Conservation (phyloP, 2,797 vertebrate genomes). For the Microchirus variegatus region DNA sequence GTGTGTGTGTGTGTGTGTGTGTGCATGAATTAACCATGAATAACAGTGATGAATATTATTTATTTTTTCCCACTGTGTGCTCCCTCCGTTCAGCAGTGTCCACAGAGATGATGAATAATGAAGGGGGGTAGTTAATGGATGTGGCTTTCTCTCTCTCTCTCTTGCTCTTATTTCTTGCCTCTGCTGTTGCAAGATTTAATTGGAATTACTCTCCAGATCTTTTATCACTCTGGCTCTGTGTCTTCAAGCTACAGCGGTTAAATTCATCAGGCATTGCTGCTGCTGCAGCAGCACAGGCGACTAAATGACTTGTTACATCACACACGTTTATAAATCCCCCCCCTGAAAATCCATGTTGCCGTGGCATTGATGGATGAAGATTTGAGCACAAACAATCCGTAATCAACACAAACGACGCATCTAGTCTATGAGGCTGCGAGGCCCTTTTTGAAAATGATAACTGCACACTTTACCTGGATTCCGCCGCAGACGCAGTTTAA, state of each 20-base stretch:
- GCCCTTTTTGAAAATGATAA: background rate
- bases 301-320: conserved; percentile 10
- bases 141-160: conserved; percentile 48
- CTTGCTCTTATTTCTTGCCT: conserved; percentile 41
- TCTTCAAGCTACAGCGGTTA: conserved; percentile 43
- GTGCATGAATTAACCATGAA: conserved; percentile 9
- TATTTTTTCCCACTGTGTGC: background rate
- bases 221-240: conserved; percentile 56
- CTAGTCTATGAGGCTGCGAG: background rate
- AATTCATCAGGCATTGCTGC: conserved; percentile 7
- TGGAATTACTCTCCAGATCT: conserved; percentile 59
- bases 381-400: conserved; percentile 5
- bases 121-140: conserved; percentile 46
- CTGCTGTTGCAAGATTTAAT: conserved; percentile 59
- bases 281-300: conserved; percentile 4
- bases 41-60: conserved; percentile 5
- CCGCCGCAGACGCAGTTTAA: conserved; percentile 28
- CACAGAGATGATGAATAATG: conserved; percentile 47
- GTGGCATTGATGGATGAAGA: background rate
- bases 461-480: background rate
- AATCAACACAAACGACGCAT: background rate
- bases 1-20: background rate
- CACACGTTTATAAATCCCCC: background rate
- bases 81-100: conserved; percentile 27
- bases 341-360: background rate